Conservation (phyloP, 2,113 vertebrate species). For the Naja naja region DNA sequence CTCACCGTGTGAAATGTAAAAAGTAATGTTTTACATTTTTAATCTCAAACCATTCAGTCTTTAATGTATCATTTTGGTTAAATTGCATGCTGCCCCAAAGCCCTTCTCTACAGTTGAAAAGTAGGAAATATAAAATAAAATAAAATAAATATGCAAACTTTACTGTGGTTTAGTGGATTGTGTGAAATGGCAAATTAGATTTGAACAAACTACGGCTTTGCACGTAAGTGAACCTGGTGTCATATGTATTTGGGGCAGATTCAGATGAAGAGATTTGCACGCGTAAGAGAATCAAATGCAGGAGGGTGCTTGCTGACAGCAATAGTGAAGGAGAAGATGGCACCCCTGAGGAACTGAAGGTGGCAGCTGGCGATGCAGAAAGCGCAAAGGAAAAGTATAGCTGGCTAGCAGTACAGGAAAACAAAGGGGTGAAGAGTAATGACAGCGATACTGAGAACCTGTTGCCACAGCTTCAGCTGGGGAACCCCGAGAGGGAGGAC, state of each 20-base stretch:
- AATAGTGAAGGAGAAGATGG: conserved; percentile 76
- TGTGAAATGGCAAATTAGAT: neutral
- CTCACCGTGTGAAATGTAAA: no score
- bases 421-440: conserved; percentile 65
- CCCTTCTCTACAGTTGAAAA: no score
- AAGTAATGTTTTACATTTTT: no score
- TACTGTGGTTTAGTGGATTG: neutral
- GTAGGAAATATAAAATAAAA: no score
- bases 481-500: conserved; percentile 32
- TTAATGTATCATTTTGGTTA: neutral
- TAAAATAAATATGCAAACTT: neutral
- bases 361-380: conserved; percentile 46
- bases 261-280: conserved; percentile 86
- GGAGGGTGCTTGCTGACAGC: conserved; percentile 82
- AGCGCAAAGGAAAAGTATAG: conserved; percentile 46
- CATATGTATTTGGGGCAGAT: conserved; percentile 64
- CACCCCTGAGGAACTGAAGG: conserved; percentile 13
- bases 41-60: neutral
- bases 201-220: neutral
- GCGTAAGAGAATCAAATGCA: conserved; percentile 74
- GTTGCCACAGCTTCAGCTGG: conserved; percentile 11
- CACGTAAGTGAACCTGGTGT: neutral
- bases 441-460: conserved; percentile 63
- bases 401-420: conserved; percentile 25
- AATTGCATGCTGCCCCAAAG: neutral